Conservation (phyloP, 1,140 invertebrate genomes). For the Globodera ellingtonae region DNA sequence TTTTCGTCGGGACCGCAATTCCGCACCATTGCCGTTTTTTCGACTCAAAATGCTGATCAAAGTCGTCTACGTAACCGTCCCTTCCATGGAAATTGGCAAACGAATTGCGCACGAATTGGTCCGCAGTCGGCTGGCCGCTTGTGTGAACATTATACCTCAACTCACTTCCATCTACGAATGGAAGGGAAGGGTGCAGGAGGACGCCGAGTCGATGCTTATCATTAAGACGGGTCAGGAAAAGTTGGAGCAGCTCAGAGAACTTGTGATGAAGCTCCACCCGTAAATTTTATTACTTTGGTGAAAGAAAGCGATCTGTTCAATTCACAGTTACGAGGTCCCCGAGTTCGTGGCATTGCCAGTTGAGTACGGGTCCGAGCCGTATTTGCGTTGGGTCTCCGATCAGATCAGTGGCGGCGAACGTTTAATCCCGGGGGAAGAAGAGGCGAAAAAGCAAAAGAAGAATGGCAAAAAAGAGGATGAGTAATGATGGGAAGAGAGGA, state of each 20-base stretch:
- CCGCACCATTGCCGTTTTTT: no score
- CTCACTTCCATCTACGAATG: conserved; percentile 24
- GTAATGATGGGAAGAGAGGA: background rate
- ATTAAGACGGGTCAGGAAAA: conserved; percentile 20
- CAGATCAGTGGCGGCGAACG: conserved; percentile 10
- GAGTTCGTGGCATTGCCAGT: conserved; percentile 29
- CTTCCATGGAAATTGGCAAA: conserved; percentile 24
- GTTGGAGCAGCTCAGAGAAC: conserved; percentile 1
- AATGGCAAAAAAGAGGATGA: background rate
- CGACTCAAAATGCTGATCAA: background rate
- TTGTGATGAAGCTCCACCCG: conserved; percentile 22
- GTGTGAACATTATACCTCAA: conserved; percentile 28
- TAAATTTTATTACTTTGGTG: background rate
- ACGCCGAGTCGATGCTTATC: conserved; percentile 23
- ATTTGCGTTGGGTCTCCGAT: conserved; percentile 25
- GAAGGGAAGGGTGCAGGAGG: conserved; percentile 23
- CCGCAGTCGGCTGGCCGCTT: conserved; percentile 22
- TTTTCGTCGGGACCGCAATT: no score
- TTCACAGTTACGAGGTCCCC: conserved; percentile 25
- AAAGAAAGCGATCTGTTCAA: background rate
- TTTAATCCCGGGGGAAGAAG: background rate
- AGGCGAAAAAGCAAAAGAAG: background rate
- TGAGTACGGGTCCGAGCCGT: conserved; percentile 20
- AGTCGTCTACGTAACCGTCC: conserved; percentile 33
- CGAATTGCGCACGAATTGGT: conserved; percentile 22